Percentiles rank a stretch among this genome's conserved stretches.
Conservation (phyloP, 2,888 invertebrate genomes). For the Nineta flava region DNA sequence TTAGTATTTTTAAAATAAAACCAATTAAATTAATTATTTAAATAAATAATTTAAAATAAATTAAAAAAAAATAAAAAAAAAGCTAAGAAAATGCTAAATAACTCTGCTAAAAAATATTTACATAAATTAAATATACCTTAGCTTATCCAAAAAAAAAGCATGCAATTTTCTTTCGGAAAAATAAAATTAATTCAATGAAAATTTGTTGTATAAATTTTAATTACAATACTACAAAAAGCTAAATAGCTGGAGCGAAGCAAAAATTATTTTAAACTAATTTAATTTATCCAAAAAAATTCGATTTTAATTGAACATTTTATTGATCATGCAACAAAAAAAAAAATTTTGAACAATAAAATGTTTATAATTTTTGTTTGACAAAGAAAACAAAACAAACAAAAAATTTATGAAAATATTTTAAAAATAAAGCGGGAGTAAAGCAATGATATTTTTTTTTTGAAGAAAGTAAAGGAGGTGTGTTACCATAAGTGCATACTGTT, state of each 20-base stretch:
- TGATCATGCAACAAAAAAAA: not conserved
- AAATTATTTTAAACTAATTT: not conserved
- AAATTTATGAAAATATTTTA: not conserved
- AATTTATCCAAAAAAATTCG: too few relatives aligned
- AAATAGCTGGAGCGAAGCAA: not conserved
- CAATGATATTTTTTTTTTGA: not conserved
- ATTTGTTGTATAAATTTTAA: not conserved
- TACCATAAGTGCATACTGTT: constrained; percentile 31
- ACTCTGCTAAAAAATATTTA: not conserved
- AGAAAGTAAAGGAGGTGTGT: constrained; percentile 15
- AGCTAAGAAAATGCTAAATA: not conserved
- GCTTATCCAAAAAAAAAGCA: not conserved
- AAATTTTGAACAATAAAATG: not conserved
- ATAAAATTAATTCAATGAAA: not conserved
- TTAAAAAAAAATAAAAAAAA: constrained; percentile 1
- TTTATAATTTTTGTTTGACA: too few relatives aligned
- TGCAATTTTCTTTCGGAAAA: not conserved
- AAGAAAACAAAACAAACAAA: not conserved
- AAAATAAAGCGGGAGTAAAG: not conserved
- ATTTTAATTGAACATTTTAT: too few relatives aligned
- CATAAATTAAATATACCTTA: constrained; percentile 5
- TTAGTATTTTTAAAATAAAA: not conserved
- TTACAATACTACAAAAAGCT: not conserved
- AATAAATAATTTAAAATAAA: not conserved
- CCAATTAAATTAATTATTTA: not conserved